Base-by-base conservation (phyloP, 2,113 vertebrate species). In the Amia ocellicauda region DNA sequence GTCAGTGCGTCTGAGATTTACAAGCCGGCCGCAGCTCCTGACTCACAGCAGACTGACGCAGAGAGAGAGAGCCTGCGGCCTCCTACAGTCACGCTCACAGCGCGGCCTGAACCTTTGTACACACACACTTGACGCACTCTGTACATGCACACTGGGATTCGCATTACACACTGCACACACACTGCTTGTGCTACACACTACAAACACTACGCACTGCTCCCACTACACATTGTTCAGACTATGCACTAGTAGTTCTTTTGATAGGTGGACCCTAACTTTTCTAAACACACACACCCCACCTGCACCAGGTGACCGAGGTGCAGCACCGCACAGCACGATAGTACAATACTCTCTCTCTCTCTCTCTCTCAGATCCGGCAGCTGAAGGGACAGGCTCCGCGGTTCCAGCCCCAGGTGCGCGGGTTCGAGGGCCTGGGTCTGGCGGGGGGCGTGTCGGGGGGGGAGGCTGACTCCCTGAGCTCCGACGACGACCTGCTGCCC, bases 391-490 rank as follows among this genome's bases (percentile, higher is more conserved):
- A 92, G 58, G 52, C 65, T 1, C 81, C 86, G 47, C 83, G 90
- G 67, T 88, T 82, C 16, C 78, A 86, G 28, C 78, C 87, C 50
- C 72, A 89, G 0, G 43, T 91, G 80, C 9, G 69, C 71, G 66
- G 84, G 14, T 86, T 88, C 74, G 89, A 89, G 66, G 88, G 92
- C 54, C 87, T 96, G 31, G 86, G 89, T 70, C 80, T 96, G 78
- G 80, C 86, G 40, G 91, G 90, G 29, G 92, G 89, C 8, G 78
- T 90, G 53, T 89, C 89, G 0, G 90, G 83, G 0, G 95, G 83
- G 0, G 95, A 96, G 24, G 93, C 92, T 17, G 94, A 96, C 85
- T 98, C 93, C 7, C 86, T 95, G 70, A 94, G 92, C 9, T 97
- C 94, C 0, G 95, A 96, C 1, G 94, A 96, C 43, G 94, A 96